These are phyloP conservation scores for Dryobates pubescens DNA, from an alignment of 2,797 vertebrate species.

Conservation along the genomic window DNA sequence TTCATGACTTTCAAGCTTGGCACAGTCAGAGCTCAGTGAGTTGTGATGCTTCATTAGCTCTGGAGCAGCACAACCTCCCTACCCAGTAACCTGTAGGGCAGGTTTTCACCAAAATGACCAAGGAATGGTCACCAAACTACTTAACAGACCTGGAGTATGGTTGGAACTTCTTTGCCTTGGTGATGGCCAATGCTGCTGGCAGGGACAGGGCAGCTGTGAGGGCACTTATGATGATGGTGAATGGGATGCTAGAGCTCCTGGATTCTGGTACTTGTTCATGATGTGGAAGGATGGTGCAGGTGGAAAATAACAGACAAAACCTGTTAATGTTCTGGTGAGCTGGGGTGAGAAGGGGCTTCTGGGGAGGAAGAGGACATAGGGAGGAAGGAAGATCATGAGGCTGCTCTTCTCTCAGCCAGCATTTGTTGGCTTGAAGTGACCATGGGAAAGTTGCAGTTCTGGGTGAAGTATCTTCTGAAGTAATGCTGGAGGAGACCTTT, in stretches of 20 bases:
- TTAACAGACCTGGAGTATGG: background rate
- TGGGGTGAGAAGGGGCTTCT: background rate
- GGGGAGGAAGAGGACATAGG: too few relatives aligned
- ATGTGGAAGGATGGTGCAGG: background rate
- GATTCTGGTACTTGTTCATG: background rate
- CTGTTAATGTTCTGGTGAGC: background rate
- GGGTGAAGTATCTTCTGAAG: background rate
- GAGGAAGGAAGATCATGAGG: background rate
- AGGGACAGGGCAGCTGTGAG: background rate
- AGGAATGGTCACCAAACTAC: background rate
- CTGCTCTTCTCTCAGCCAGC: too few relatives aligned
- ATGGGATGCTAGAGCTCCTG: too few relatives aligned
- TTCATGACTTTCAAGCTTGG: background rate
- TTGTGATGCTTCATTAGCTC: background rate
- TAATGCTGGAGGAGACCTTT: background rate
- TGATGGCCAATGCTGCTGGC: background rate
- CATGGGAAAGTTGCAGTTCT: background rate
- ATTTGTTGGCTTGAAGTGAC: background rate
- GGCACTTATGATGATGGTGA: background rate
- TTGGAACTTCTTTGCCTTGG: background rate
- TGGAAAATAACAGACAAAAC: background rate
- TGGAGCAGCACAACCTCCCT: background rate
- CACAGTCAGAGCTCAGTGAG: background rate
- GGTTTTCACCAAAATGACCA: background rate
- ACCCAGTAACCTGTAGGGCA: accelerated